These are phyloP conservation scores for Drosophila melanogaster DNA, from an alignment of 1,140 invertebrate genomes.

Conservation along the genomic window Release_6_plus_ISO1_MT NT_033777.3:27788001-27788500, in stretches of 20 bases:
- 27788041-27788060: too few relatives aligned
- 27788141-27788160: not conserved
- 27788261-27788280: slow-evolving; percentile 86
- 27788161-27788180: not conserved
- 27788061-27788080: not conserved
- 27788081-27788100: not conserved
- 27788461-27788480: too few relatives aligned
- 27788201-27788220: not conserved
- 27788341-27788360: slow-evolving; percentile 85
- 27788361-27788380: slow-evolving; percentile 85
- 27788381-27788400: slow-evolving; percentile 33
- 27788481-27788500: too few relatives aligned
- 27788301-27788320: slow-evolving; percentile 87
- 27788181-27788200: not conserved
- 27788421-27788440: slow-evolving; percentile 1
- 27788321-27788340: slow-evolving; percentile 86
- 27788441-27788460: not conserved
- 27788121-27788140: too few relatives aligned
- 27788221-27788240: slow-evolving; percentile 84
- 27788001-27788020: slow-evolving; percentile 43
- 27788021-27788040: slow-evolving; percentile 1
- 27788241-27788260: slow-evolving; percentile 87
- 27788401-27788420: slow-evolving; percentile 73
- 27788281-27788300: slow-evolving; percentile 88
- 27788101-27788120: not conserved